A percentile compares a stretch with the other conserved stretches of the same genome.
These are phyloP conservation scores for Congeria kusceri DNA, from an alignment of 2,888 invertebrate genomes.

Conservation along the genomic window DNA sequence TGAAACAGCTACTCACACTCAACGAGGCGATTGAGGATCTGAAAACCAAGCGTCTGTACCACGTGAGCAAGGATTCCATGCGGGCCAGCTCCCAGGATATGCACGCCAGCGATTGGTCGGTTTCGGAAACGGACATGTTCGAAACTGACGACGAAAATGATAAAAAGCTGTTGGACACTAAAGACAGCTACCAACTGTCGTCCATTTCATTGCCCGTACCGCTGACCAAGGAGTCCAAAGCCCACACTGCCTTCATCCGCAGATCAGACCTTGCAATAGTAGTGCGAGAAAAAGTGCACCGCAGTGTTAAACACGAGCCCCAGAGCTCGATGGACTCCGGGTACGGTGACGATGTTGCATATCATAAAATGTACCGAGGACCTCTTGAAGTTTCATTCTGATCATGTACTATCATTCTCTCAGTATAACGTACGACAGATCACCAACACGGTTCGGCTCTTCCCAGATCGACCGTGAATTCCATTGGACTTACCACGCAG, in stretches of 20 bases:
- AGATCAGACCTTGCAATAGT: constrained; percentile 61
- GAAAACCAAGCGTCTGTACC: constrained; percentile 72
- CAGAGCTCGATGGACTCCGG: constrained; percentile 70
- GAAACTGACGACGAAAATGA: constrained; percentile 55
- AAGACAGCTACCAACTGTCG: constrained; percentile 36
- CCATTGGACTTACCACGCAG: too few relatives aligned
- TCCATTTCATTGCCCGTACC: constrained; percentile 52
- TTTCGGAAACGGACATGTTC: constrained; percentile 78
- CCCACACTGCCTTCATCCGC: constrained; percentile 15
- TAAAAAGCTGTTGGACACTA: constrained; percentile 29
- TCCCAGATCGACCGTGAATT: too few relatives aligned
- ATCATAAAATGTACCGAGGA: constrained; percentile 41
- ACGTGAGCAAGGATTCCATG: constrained; percentile 70
- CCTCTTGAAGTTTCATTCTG: constrained; percentile 58
- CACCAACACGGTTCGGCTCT: too few relatives aligned
- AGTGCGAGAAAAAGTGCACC: constrained; percentile 51
- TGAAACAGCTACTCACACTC: constrained; percentile 82
- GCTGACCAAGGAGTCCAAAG: constrained; percentile 28
- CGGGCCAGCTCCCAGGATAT: constrained; percentile 71
- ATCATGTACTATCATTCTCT: not conserved
- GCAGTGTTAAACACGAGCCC: constrained; percentile 55
- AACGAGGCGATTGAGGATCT: constrained; percentile 83
- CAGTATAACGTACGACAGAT: too few relatives aligned
- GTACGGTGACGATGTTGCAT: constrained; percentile 59
- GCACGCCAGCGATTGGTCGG: constrained; percentile 71